Evolutionary conservation across 1,140 invertebrate species (phyloP).

Genomic region (Zaprionus capensis): DNA sequence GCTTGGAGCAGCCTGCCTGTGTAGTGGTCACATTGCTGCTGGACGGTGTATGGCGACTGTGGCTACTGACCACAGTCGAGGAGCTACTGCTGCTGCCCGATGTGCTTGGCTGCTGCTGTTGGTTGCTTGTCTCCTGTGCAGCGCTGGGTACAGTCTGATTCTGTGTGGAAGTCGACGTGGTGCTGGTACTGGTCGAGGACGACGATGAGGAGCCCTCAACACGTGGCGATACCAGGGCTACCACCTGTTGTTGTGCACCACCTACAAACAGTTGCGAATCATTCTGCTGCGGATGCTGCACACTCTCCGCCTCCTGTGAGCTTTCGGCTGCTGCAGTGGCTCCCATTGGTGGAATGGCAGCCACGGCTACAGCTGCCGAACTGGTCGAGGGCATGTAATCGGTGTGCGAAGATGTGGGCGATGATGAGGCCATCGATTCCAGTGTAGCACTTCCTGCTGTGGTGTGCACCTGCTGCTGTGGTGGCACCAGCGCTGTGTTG

Average conservation of each 20-base stretch:
- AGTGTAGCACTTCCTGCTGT: conserved; percentile 86
- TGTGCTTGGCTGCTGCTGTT: conserved; percentile 82
- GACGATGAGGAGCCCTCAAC: conserved; percentile 86
- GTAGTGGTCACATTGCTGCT: conserved; percentile 88
- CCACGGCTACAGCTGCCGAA: conserved; percentile 85
- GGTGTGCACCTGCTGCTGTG: conserved; percentile 86
- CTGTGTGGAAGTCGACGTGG: conserved; percentile 63
- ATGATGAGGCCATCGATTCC: conserved; percentile 85
- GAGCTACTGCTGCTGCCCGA: conserved; percentile 77
- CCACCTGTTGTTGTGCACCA: conserved; percentile 88
- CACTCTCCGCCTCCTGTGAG: conserved; percentile 83
- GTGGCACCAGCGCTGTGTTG: conserved; percentile 87
- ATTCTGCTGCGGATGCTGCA: conserved; percentile 77
- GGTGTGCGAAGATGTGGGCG: conserved; percentile 87
- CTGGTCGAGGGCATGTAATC: conserved; percentile 90
- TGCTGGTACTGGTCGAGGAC: conserved; percentile 31
- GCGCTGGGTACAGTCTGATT: conserved; percentile 67
- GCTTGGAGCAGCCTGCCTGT: conserved; percentile 85
- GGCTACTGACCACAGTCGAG: conserved; percentile 84
- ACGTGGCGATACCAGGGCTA: conserved; percentile 90
- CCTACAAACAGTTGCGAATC: conserved; percentile 80
- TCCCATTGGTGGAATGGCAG: conserved; percentile 85
- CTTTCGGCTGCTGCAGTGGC: conserved; percentile 80
- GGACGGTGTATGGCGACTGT: conserved; percentile 86
- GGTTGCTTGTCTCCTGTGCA: conserved; percentile 84